Evolutionary conservation across 1,140 invertebrate genomes (phyloP).

Genomic region (Drosophila ananassae): DNA sequence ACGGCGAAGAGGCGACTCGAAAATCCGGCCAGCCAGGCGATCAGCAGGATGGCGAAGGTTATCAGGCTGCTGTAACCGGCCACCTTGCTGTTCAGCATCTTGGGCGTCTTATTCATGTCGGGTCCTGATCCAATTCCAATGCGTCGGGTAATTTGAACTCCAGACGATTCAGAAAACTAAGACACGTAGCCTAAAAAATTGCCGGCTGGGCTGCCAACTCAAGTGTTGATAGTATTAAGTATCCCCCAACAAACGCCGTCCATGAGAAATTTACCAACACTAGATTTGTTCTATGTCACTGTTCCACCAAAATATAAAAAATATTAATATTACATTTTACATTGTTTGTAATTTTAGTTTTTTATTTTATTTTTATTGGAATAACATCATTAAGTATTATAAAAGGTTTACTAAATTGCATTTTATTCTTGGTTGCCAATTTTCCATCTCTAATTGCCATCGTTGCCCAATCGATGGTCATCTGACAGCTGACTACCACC

Average conservation of each 20-base stretch:
- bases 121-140: conserved; percentile 11
- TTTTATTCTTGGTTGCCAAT: not conserved
- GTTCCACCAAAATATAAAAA: too few species aligned
- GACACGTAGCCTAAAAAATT: conserved; percentile 76
- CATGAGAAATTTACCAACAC: not conserved
- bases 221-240: not conserved
- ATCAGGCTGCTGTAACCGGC: conserved; percentile 88
- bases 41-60: conserved; percentile 94
- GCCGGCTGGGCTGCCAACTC: conserved; percentile 58
- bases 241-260: not conserved
- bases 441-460: too few species aligned
- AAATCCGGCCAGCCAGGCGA: conserved; percentile 99
- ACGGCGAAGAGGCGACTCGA: conserved; percentile 99
- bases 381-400: too few species aligned
- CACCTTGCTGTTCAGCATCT: conserved; percentile 72
- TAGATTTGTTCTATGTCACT: not conserved
- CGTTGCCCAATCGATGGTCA: not conserved
- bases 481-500: not conserved
- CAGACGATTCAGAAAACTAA: conserved; percentile 37
- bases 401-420: too few species aligned
- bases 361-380: not conserved
- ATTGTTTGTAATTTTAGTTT: not conserved
- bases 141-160: conserved; percentile 25
- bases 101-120: conserved; percentile 72
- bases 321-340: not conserved